Base-by-base conservation (phyloP, 64 coral and sea anemone species). In the Montipora cactus region DNA sequence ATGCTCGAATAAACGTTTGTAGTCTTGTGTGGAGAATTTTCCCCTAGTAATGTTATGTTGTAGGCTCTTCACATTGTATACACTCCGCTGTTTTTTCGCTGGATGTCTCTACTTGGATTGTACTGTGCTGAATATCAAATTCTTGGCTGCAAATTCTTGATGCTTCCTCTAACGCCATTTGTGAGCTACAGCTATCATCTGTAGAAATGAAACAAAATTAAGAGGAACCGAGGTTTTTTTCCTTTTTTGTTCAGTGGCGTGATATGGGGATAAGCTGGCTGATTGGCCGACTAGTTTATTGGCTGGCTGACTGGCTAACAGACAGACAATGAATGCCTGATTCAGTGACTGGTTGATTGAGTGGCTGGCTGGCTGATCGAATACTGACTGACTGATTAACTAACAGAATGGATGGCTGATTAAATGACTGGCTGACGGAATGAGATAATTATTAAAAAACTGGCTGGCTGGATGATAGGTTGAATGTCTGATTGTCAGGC, bases 81-180 rank as follows among this genome's bases (percentile, higher is more conserved):
- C 92, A 93, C 37, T 93, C 92, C 5, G 72, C 76, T 9, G 83
- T 77, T 49, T 88, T 82, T 44, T 88, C 91, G 19, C 75, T 84
- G 3, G 85, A 78, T 8, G 92, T 93, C 59, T 93, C 92, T 23
- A 93, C 87, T 78, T 93, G 92, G 23, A 93, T 93, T 25, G 92
- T 93, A 46, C 92, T 93, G 62, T 93, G 92, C 44, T 93, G 74
- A 25, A 93, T 93, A 68, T 88, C 92, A 44, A 93, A 93, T 47
- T 88, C 75, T 45, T 93, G 76, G 46, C 92, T 93, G 21, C 92
- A 93, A 25, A 93, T 78, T 2, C 75, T 67, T 44, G 92, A 93
- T 5, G 92, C 92, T n/a, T 87, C 92, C 62, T 93, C 92, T 28
- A 93, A 21, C 14, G 50, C 69, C n/a, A 22, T 55, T 67, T 93